Percentiles rank a stretch among this genome's conserved stretches.
These are phyloP conservation scores for Apodemus sylvaticus DNA, from an alignment of 2,113 vertebrate species.

Conservation along the genomic window DNA sequence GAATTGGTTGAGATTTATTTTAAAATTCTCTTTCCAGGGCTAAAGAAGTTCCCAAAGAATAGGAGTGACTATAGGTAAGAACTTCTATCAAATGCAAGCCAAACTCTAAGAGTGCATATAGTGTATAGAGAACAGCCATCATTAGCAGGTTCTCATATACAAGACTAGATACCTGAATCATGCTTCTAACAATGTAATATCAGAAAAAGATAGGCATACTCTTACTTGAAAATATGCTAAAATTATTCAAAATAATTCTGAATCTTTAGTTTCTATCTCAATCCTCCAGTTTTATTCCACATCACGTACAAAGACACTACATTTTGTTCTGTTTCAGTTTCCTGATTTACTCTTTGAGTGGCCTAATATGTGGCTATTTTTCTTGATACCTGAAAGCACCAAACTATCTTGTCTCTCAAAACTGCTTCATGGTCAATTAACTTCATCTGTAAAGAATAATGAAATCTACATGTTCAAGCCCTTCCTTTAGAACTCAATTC, in stretches of 20 bases:
- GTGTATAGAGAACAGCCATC: neutral
- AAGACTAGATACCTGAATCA: fast-evolving
- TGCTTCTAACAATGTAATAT: neutral
- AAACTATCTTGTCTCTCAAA: neutral
- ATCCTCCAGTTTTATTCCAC: neutral
- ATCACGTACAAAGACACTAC: neutral
- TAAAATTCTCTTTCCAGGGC: fast-evolving
- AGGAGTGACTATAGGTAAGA: neutral
- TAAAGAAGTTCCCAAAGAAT: neutral
- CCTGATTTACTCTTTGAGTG: neutral
- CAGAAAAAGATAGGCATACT: neutral
- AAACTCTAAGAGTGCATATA: neutral
- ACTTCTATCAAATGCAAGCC: neutral
- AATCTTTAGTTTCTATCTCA: neutral
- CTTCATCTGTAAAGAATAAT: neutral
- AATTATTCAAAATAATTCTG: neutral
- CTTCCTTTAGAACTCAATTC: neutral
- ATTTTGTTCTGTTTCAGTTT: neutral
- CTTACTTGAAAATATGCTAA: neutral
- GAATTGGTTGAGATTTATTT: neutral
- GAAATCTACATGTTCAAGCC: neutral
- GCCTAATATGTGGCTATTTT: fast-evolving
- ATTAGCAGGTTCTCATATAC: neutral
- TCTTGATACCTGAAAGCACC: neutral
- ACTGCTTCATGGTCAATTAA: neutral